These are phyloP conservation scores for Phallusia fumigata DNA, from an alignment of 23 tunicate genomes.

Conservation along the genomic window DNA sequence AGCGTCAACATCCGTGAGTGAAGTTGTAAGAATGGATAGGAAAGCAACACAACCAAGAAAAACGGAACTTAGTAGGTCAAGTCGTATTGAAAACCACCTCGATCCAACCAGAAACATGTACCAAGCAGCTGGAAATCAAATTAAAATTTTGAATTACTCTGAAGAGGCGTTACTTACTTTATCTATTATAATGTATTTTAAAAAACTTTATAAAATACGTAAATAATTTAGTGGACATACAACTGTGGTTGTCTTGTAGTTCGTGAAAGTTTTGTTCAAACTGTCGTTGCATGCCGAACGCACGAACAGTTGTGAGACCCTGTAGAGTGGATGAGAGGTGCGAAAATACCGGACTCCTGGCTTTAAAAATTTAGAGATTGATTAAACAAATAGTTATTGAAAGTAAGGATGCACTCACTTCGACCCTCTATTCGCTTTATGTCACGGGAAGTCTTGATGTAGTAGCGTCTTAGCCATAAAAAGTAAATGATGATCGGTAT, in stretches of 20 bases:
- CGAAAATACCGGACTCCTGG: conserved; percentile 89
- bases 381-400: not conserved
- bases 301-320: conserved; percentile 75
- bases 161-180: not conserved
- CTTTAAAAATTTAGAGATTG: not conserved
- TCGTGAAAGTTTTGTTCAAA: conserved; percentile 55
- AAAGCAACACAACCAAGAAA: conserved; percentile 58
- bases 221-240: conserved; percentile 19
- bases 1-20: conserved; percentile 31
- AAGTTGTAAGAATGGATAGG: conserved; percentile 27
- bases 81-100: conserved; percentile 81
- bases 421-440: conserved; percentile 89
- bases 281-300: conserved; percentile 61
- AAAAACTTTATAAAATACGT: not conserved
- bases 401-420: conserved; percentile 17
- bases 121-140: conserved; percentile 66
- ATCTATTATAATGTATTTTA: not conserved
- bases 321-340: conserved; percentile 67
- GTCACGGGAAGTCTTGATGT: conserved; percentile 70
- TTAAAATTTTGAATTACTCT: not conserved
- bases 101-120: conserved; percentile 39
- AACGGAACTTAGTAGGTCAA: conserved; percentile 57
- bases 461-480: conserved; percentile 66
- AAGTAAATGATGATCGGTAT: conserved; percentile 59
- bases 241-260: conserved; percentile 77